Evolutionary conservation across 2,797 vertebrate genomes (phyloP).

Genomic region (Brotula barbata): DNA sequence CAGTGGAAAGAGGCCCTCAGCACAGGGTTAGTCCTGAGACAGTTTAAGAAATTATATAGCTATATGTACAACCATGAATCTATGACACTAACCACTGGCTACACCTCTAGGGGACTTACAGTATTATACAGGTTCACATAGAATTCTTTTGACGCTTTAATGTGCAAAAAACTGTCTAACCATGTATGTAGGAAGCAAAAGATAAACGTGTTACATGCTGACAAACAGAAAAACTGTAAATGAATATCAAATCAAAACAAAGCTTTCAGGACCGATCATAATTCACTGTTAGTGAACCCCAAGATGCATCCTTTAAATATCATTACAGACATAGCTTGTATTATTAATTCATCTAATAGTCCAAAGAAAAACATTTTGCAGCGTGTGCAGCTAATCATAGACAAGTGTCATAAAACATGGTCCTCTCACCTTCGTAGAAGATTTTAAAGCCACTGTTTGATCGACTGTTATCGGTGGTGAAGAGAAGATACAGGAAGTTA

Average conservation of each 20-base stretch:
- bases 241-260: too few relatives aligned
- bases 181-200: too few relatives aligned
- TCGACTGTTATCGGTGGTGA: constrained; percentile 97
- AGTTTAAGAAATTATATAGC: constrained; percentile 5
- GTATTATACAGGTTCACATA: too few relatives aligned
- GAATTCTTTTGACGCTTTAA: too few relatives aligned
- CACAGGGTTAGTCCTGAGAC: constrained; percentile 8
- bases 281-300: too few relatives aligned
- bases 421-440: constrained; percentile 92
- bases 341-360: constrained; percentile 1
- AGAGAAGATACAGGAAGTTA: constrained; percentile 95
- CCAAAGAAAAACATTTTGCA: background rate
- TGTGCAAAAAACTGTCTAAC: too few relatives aligned
- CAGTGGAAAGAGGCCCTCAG: constrained; percentile 13
- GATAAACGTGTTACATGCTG: too few relatives aligned
- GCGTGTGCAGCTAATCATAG: background rate
- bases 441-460: constrained; percentile 99
- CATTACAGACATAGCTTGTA: background rate
- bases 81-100: too few relatives aligned
- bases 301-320: background rate
- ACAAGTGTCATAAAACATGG: background rate
- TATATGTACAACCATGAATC: too few relatives aligned
- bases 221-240: too few relatives aligned
- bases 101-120: background rate
- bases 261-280: too few relatives aligned